Evolutionary conservation across 2,797 vertebrate species (phyloP).

Genomic region (Antennarius maculatus): DNA sequence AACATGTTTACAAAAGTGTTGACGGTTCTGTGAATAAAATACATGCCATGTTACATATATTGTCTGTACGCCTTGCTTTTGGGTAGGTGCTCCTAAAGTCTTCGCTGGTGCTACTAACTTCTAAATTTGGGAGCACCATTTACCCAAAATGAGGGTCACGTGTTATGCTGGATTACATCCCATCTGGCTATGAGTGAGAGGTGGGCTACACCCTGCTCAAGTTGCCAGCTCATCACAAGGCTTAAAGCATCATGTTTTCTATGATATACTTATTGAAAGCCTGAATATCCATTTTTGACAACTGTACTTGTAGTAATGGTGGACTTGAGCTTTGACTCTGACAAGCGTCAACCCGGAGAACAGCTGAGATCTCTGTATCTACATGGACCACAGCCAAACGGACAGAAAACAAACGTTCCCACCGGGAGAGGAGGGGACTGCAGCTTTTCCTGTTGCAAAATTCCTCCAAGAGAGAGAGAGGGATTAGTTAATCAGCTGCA

Average conservation of each 20-base stretch:
- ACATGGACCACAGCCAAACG: conserved; percentile 61
- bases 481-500: conserved; percentile 76
- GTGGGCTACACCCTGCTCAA: no score
- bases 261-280: conserved; percentile 1
- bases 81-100: no score
- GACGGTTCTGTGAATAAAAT: no score
- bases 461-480: conserved; percentile 58
- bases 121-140: no score
- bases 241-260: neutral
- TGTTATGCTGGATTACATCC: no score
- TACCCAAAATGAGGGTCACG: no score
- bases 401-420: conserved; percentile 69
- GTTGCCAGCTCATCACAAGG: no score
- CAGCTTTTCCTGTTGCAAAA: conserved; percentile 63
- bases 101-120: no score
- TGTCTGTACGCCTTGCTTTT: no score
- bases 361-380: conserved; percentile 69
- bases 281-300: conserved; percentile 8
- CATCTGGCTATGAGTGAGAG: no score
- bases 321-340: conserved; percentile 7
- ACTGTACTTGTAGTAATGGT: conserved; percentile 13
- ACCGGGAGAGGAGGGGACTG: conserved; percentile 55
- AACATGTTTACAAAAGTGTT: no score
- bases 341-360: conserved; percentile 19
- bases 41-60: no score